Conservation (phyloP, 2,113 vertebrate genomes). For the Mustela nigripes region DNA sequence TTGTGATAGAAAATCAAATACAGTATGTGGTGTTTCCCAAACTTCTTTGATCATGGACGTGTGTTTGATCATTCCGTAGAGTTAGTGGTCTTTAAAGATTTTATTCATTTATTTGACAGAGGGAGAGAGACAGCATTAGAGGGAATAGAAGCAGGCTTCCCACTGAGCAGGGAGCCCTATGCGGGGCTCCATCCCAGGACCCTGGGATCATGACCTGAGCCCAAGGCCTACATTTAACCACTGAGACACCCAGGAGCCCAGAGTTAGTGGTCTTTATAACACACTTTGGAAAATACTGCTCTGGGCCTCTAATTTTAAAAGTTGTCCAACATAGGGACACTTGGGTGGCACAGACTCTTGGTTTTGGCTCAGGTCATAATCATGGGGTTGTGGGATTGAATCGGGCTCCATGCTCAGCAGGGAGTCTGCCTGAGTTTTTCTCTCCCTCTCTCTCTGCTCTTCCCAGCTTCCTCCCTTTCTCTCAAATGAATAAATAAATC, state of each 20-base stretch:
- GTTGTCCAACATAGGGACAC: background rate
- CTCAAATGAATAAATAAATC: background rate
- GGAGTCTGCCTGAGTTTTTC: background rate
- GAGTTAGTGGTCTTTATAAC: background rate
- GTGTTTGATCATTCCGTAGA: background rate
- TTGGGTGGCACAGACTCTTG: background rate
- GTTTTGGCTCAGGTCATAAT: background rate
- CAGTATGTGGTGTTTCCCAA: background rate
- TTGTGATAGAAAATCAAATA: background rate
- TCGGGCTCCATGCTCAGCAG: background rate
- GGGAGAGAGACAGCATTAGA: too few species aligned
- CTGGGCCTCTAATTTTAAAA: background rate
- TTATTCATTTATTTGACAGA: too few species aligned
- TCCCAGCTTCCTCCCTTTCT: background rate
- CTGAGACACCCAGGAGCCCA: too few species aligned
- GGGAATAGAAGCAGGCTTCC: too few species aligned
- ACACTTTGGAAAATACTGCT: background rate
- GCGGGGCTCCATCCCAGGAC: too few species aligned
- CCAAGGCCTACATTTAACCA: too few species aligned
- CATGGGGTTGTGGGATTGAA: background rate
- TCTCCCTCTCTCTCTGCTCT: background rate
- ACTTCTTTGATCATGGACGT: background rate
- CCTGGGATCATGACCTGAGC: too few species aligned
- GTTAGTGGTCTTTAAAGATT: background rate
- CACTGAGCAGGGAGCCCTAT: too few species aligned